A percentile compares a stretch with the other conserved stretches of the same genome.
These are phyloP conservation scores for Microcaecilia unicolor DNA, from an alignment of 2,797 vertebrate species.

Conservation along the genomic window DNA sequence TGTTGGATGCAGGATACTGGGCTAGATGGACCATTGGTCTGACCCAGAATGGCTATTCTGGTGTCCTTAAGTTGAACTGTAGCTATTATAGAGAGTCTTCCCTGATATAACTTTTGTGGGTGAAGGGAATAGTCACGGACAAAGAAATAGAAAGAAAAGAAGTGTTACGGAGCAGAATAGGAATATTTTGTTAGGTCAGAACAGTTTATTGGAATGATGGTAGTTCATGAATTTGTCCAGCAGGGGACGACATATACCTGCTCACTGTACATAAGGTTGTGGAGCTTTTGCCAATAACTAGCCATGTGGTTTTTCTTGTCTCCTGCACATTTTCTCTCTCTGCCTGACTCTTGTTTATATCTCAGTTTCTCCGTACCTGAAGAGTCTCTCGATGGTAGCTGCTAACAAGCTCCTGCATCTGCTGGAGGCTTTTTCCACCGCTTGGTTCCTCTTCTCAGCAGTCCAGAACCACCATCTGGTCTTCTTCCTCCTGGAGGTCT, in stretches of 20 bases:
- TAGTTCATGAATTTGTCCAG: too few species aligned
- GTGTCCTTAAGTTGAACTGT: too few species aligned
- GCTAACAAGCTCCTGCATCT: slow-evolving; percentile 94
- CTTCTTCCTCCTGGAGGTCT: slow-evolving; percentile 92
- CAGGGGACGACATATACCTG: not conserved
- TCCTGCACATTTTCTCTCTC: too few species aligned
- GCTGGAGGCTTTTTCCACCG: slow-evolving; percentile 92
- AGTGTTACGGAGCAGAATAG: not conserved
- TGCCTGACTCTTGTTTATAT: not conserved
- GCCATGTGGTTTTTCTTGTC: too few species aligned
- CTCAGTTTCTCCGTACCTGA: slow-evolving; percentile 92
- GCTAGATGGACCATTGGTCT: too few species aligned
- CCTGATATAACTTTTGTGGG: too few species aligned
- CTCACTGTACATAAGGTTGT: not conserved
- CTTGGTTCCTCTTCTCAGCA: slow-evolving; percentile 89
- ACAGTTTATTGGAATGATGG: not conserved
- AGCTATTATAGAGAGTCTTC: too few species aligned
- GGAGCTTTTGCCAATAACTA: too few species aligned
- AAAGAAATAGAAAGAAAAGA: too few species aligned
- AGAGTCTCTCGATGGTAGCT: slow-evolving; percentile 94
- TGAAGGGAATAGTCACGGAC: too few species aligned
- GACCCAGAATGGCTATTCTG: too few species aligned
- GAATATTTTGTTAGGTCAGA: not conserved
- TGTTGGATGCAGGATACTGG: too few species aligned
- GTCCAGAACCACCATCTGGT: slow-evolving; percentile 93